Conservation (phyloP, 2,113 vertebrate genomes). For the Lycocorax pyrrhopterus region DNA sequence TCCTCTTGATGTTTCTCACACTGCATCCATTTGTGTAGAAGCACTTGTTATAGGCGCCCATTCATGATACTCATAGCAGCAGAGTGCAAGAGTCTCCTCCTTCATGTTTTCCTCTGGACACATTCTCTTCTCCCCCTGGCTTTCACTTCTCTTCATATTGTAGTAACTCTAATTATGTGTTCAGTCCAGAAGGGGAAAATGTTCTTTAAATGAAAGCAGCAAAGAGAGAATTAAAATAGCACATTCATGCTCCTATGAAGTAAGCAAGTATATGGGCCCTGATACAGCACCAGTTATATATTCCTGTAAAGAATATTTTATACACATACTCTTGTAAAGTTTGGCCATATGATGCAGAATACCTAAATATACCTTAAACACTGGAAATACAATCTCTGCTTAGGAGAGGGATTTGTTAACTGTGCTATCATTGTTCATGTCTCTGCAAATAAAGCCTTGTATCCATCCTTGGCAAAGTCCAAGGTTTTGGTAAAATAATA, state of each 20-base stretch:
- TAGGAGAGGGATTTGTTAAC: not conserved
- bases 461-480: not conserved
- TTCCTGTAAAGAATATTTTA: not conserved
- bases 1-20: not conserved
- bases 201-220: not conserved
- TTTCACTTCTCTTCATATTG: not conserved
- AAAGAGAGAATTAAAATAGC: not conserved
- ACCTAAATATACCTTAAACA: not conserved
- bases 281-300: not conserved
- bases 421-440: not conserved
- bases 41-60: not conserved
- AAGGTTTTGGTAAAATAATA: not conserved
- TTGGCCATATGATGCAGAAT: not conserved
- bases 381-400: not conserved
- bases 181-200: not conserved
- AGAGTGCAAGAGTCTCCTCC: not conserved
- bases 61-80: not conserved
- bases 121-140: not conserved
- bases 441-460: not conserved
- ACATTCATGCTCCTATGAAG: not conserved
- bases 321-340: not conserved
- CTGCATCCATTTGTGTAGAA: not conserved
- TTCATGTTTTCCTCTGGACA: not conserved
- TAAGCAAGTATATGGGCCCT: not conserved
- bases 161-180: not conserved